Percentiles rank a stretch among this genome's conserved stretches.
phyloP scores from a whole-genome alignment of 2,888 invertebrate species.

The Allolobophora icterica region DNA sequence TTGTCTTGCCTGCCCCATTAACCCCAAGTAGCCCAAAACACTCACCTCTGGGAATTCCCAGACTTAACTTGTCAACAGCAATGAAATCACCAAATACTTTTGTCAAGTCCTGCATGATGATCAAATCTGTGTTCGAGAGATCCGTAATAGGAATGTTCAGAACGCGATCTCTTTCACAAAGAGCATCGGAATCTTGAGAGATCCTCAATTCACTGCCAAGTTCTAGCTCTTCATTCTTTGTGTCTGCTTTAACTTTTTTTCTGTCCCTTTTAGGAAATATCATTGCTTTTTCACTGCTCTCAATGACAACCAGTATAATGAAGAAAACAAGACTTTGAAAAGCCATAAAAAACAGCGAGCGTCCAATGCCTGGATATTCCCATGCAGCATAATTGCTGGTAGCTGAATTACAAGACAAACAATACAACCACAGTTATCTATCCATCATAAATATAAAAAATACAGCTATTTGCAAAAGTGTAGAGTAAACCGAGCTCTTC shows the following conservation, averaged over 20 bases:
- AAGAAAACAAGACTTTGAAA: slow-evolving; percentile 72
- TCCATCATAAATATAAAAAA: not conserved
- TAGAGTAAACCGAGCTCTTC: not conserved
- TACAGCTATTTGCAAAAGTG: not conserved
- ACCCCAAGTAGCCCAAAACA: slow-evolving; percentile 78
- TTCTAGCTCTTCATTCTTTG: not conserved
- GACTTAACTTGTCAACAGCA: slow-evolving; percentile 55
- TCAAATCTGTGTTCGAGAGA: not conserved
- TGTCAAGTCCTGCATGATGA: not conserved
- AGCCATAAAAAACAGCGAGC: slow-evolving; percentile 73
- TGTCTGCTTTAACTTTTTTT: not conserved
- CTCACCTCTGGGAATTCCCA: slow-evolving; percentile 70
- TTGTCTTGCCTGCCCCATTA: slow-evolving; percentile 72
- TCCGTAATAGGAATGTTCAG: not conserved
- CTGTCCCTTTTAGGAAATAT: not conserved
- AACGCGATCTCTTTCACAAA: not conserved
- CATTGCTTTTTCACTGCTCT: slow-evolving; percentile 60
- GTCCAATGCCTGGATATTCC: slow-evolving; percentile 75
- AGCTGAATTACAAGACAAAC: not conserved
- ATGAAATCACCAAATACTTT: not conserved
- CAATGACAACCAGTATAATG: slow-evolving; percentile 72
- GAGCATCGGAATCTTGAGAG: slow-evolving; percentile 5
- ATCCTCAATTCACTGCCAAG: not conserved
- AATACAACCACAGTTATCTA: not conserved
- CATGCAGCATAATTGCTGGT: slow-evolving; percentile 72